phyloP scores from a whole-genome alignment of 2,888 invertebrate species.

The Sinentomon sp. region DNA sequence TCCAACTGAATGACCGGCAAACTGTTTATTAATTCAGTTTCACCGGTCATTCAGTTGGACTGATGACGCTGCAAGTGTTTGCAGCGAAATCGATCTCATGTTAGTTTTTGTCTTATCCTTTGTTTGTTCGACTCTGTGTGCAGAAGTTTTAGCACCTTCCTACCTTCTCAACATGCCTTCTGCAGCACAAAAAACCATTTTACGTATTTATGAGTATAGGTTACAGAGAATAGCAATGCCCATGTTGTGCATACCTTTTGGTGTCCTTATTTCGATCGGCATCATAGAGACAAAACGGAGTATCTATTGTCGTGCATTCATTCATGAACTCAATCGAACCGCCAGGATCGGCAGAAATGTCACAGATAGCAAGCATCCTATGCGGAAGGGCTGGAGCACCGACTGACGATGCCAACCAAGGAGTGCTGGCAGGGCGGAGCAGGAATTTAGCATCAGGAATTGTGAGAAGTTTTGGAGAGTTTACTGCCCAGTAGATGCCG shows the following conservation, averaged over 20 bases:
- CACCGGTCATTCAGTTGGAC: no score
- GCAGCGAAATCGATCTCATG: no score
- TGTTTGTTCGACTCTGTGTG: no score
- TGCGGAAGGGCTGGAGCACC: constrained; percentile 70
- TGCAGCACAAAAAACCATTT: no score
- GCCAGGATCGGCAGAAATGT: constrained; percentile 96
- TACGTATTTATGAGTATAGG: no score
- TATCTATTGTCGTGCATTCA: constrained; percentile 97
- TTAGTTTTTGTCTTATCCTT: no score
- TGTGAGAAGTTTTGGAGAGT: constrained; percentile 78
- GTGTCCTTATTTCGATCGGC: constrained; percentile 92
- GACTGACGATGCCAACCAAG: constrained; percentile 70
- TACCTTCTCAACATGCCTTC: no score
- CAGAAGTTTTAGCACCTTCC: no score
- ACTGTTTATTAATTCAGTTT: no score
- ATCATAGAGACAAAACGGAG: constrained; percentile 96
- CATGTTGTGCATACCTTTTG: constrained; percentile 39
- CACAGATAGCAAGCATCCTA: constrained; percentile 80
- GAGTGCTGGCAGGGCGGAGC: constrained; percentile 58
- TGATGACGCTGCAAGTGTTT: no score
- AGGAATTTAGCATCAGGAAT: constrained; percentile 94
- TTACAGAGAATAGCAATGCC: neutral
- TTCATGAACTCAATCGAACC: constrained; percentile 98
- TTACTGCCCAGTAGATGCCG: constrained; percentile 96
- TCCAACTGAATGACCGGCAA: no score